Conservation (phyloP, 2,797 vertebrate species). For the Dipus sagitta region DNA sequence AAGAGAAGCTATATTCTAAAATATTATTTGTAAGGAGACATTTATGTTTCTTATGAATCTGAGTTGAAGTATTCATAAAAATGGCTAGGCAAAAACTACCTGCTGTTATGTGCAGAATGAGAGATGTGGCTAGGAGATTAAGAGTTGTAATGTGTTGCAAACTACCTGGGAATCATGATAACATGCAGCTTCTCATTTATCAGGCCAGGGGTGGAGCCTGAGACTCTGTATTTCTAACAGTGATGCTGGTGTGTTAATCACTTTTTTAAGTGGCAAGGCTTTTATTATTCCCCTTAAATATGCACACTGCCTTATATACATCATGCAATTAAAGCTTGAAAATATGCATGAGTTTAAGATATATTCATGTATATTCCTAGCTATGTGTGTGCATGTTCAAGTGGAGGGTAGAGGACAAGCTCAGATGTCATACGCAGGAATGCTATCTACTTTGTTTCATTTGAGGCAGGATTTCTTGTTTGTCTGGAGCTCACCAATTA, state of each 20-base stretch:
- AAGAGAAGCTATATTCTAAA: background rate
- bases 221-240: background rate
- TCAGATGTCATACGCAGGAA: too few relatives aligned
- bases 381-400: too few relatives aligned
- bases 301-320: background rate
- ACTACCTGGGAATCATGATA: background rate
- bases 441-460: too few relatives aligned
- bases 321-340: constrained; percentile 49
- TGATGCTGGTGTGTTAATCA: background rate
- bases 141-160: background rate
- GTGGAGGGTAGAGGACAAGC: too few relatives aligned
- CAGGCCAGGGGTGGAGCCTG: background rate
- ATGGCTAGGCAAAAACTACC: background rate
- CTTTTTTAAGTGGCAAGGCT: background rate
- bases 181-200: background rate
- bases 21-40: constrained; percentile 36
- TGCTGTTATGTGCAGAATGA: background rate
- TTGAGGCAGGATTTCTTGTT: too few relatives aligned
- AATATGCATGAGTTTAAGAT: constrained; percentile 5
- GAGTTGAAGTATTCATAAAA: constrained; percentile 3
- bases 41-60: constrained; percentile 14
- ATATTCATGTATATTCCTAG: background rate
- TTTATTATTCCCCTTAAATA: background rate
- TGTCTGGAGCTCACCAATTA: too few relatives aligned
- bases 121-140: background rate